phyloP scores from a whole-genome alignment of 2,888 invertebrate genomes.

The Caenorhabditis sp. region DNA sequence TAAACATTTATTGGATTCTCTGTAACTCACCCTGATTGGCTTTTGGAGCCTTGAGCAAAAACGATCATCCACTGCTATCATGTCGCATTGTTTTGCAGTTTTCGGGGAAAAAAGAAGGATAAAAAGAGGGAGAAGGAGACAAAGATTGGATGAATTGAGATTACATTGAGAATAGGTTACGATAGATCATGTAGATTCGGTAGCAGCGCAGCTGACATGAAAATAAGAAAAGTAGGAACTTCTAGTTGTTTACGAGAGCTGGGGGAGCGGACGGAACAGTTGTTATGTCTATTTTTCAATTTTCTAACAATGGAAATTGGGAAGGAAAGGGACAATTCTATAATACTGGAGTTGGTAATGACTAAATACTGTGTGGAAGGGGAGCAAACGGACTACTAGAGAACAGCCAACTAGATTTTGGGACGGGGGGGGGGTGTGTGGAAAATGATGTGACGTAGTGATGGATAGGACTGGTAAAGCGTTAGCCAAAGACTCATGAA shows the following conservation, averaged over 20 bases:
- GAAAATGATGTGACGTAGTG: slow-evolving; percentile 19
- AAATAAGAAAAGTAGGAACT: neutral
- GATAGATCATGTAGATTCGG: neutral
- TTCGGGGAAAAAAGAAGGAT: too few relatives aligned
- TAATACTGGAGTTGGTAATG: neutral
- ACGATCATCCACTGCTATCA: slow-evolving; percentile 49
- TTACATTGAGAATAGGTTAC: neutral
- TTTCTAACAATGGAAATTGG: neutral
- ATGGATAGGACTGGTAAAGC: slow-evolving; percentile 40
- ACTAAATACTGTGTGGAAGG: neutral
- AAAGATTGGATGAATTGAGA: neutral
- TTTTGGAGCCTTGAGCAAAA: slow-evolving; percentile 48
- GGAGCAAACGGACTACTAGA: neutral
- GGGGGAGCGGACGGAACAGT: neutral
- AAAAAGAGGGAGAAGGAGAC: neutral
- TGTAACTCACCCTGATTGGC: slow-evolving; percentile 30
- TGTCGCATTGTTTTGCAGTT: slow-evolving; percentile 17
- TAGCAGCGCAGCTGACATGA: slow-evolving; percentile 45
- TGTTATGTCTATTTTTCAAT: too few relatives aligned
- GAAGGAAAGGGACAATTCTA: neutral
- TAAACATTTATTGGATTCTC: neutral
- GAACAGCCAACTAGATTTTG: neutral
- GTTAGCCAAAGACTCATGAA: slow-evolving; percentile 47
- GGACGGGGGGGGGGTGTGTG: neutral
- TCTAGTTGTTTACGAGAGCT: too few relatives aligned